phyloP scores from a whole-genome alignment of 2,888 invertebrate genomes.

The Chrysopilus asiliformis region DNA sequence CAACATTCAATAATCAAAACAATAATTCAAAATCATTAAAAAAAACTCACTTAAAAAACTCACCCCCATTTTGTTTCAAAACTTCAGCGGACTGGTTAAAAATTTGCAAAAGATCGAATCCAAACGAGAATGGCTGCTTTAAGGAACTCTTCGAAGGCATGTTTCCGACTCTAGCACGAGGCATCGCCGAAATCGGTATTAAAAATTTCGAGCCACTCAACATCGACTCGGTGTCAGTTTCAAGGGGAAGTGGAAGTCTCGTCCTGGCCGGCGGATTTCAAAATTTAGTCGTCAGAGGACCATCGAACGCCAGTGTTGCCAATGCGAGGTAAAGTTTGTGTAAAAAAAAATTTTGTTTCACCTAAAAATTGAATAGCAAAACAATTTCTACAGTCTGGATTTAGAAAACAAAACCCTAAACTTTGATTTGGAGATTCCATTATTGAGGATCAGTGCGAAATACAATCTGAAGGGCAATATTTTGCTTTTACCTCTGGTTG shows the following conservation, averaged over 20 bases:
- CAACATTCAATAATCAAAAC: too few species aligned
- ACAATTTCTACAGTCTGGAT: conserved; percentile 36
- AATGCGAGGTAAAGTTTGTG: conserved; percentile 23
- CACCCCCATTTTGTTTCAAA: too few species aligned
- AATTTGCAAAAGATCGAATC: conserved; percentile 39
- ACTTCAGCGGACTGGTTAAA: conserved; percentile 44
- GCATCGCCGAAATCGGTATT: conserved; percentile 45
- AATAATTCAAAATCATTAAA: too few species aligned
- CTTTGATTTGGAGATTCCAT: conserved; percentile 43
- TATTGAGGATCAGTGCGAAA: conserved; percentile 41
- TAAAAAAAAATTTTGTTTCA: conserved; percentile 1
- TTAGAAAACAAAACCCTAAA: conserved; percentile 38
- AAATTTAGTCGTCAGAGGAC: conserved; percentile 41
- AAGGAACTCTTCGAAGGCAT: conserved; percentile 39
- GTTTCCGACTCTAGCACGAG: conserved; percentile 43
- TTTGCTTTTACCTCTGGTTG: conserved; percentile 43
- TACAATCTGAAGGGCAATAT: conserved; percentile 47
- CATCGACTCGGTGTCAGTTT: conserved; percentile 40
- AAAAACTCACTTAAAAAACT: too few species aligned
- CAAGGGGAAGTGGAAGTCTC: conserved; percentile 41
- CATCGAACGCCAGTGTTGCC: conserved; percentile 41
- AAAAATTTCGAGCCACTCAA: conserved; percentile 44
- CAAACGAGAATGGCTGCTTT: conserved; percentile 41
- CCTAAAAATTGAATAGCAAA: too few species aligned
- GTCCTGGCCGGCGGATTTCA: conserved; percentile 43